These are phyloP conservation scores for Parapristionchus giblindavisi DNA, from an alignment of 2,888 invertebrate species.

Conservation along the genomic window DNA sequence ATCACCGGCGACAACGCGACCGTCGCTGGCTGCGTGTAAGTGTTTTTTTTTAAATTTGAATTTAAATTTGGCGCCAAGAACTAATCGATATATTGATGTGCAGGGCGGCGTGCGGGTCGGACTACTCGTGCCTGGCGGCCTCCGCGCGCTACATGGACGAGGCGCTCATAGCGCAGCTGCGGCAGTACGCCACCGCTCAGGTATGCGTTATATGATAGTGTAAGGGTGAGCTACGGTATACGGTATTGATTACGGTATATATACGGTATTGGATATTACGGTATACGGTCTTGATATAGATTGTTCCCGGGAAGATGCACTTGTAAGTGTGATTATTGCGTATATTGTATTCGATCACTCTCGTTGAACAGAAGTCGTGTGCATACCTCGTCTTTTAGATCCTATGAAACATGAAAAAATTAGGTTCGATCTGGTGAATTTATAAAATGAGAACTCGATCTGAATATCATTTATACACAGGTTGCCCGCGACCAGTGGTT, in stretches of 20 bases:
- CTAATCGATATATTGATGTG: no score
- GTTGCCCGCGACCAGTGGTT: conserved; percentile 28
- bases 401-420: no score
- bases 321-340: not conserved
- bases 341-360: no score
- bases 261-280: no score
- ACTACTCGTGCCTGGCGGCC: conserved; percentile 16
- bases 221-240: no score
- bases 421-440: no score
- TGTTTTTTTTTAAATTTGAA: not conserved
- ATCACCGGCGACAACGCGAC: conserved; percentile 32
- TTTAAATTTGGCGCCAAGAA: no score
- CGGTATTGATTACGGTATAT: no score
- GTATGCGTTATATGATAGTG: conserved; percentile 25
- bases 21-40: conserved; percentile 12
- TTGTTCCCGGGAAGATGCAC: not conserved
- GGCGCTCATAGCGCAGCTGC: conserved; percentile 56
- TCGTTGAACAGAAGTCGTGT: no score
- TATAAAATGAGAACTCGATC: no score
- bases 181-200: conserved; percentile 61
- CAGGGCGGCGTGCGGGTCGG: conserved; percentile 5
- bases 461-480: no score
- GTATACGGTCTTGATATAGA: not conserved
- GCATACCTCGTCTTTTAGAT: no score
- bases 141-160: conserved; percentile 16